A percentile compares a stretch with the other conserved stretches of the same genome.
Conservation (phyloP, 2,888 invertebrate species). For the Epinotia brunnichana region DNA sequence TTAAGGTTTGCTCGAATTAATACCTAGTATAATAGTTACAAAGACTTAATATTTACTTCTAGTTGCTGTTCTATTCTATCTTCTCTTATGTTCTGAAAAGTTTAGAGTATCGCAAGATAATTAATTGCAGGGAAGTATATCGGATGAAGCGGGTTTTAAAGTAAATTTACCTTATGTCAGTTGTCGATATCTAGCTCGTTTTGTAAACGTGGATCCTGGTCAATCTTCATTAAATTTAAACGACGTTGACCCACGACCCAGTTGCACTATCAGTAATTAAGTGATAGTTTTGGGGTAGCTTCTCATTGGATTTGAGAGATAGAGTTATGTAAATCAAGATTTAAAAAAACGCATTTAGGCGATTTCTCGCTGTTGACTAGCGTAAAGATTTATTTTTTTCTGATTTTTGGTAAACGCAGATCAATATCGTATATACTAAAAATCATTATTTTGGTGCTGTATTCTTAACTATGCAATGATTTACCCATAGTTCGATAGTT, state of each 20-base stretch:
- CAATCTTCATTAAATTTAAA: not conserved
- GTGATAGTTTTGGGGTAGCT: no score
- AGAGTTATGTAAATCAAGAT: not conserved
- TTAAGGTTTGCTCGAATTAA: not conserved
- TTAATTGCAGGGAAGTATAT: not conserved
- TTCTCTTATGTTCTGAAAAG: not conserved
- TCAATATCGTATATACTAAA: no score
- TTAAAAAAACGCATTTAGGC: not conserved
- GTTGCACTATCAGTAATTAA: no score
- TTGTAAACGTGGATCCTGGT: not conserved
- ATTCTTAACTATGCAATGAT: no score
- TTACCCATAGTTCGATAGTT: no score
- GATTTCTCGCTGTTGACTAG: not conserved
- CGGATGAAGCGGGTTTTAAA: not conserved
- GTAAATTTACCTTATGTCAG: not conserved
- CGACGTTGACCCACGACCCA: no score
- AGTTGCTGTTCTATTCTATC: not conserved
- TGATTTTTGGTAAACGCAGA: not conserved
- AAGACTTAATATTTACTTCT: not conserved
- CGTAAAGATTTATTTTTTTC: not conserved
- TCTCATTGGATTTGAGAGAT: not conserved
- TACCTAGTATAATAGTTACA: not conserved
- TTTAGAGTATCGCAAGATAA: not conserved
- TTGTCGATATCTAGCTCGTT: not conserved
- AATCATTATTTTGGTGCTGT: no score